phyloP scores from a whole-genome alignment of 2,888 invertebrate species.

The Drosophila meridionalis region DNA sequence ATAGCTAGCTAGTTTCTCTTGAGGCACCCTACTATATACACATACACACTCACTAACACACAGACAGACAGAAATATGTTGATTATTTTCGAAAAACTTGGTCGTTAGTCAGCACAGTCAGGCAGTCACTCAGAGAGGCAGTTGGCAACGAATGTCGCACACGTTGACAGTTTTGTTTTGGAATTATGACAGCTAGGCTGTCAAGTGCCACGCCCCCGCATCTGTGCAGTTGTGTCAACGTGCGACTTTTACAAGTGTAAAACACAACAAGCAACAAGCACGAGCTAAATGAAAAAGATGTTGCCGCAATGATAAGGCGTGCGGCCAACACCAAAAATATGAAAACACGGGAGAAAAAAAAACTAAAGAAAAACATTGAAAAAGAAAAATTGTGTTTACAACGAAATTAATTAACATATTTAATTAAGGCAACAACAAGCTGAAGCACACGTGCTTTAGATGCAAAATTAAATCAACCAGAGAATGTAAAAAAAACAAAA shows the following conservation, averaged over 20 bases:
- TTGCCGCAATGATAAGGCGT: slow-evolving; percentile 24
- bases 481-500: not conserved
- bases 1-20: not conserved
- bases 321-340: slow-evolving; percentile 9
- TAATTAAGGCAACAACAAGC: slow-evolving; percentile 51
- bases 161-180: slow-evolving; percentile 61
- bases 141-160: slow-evolving; percentile 33
- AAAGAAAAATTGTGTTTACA: slow-evolving; percentile 27
- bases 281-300: slow-evolving; percentile 46
- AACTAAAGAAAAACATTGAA: slow-evolving; percentile 6
- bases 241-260: slow-evolving; percentile 53
- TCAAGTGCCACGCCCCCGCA: not conserved
- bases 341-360: not conserved
- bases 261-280: slow-evolving; percentile 40
- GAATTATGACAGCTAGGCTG: slow-evolving; percentile 58
- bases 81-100: slow-evolving; percentile 10
- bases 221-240: not conserved
- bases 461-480: slow-evolving; percentile 44
- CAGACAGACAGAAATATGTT: not conserved
- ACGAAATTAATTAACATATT: slow-evolving; percentile 69
- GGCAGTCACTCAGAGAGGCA: slow-evolving; percentile 4
- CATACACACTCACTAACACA: not conserved
- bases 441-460: slow-evolving; percentile 44
- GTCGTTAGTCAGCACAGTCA: slow-evolving; percentile 24
- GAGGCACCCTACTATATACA: not conserved